phyloP scores from a whole-genome alignment of 2,888 invertebrate species.

The Limenitis camilla region DNA sequence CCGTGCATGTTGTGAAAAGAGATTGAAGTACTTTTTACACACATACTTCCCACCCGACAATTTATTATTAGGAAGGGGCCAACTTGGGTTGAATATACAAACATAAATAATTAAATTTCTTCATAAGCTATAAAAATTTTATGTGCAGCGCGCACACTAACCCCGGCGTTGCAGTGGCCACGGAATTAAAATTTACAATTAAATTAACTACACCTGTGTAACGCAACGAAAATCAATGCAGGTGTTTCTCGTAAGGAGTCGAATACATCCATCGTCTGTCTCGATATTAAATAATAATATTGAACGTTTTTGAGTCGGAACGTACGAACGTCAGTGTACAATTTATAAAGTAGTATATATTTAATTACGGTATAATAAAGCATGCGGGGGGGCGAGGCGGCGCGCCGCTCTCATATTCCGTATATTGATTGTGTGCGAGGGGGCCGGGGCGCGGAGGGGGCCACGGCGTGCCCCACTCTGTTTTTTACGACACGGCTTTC shows the following conservation, averaged over 20 bases:
- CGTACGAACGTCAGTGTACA: slow-evolving; percentile 53
- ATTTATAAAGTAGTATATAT: slow-evolving; percentile 70
- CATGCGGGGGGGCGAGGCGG: slow-evolving; percentile 73
- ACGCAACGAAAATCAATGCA: slow-evolving; percentile 29
- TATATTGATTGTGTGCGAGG: slow-evolving; percentile 76
- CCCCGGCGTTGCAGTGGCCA: slow-evolving; percentile 7
- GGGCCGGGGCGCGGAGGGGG: slow-evolving; percentile 72
- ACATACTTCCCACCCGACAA: slow-evolving; percentile 34
- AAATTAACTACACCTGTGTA: slow-evolving; percentile 25
- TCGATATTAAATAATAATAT: slow-evolving; percentile 23
- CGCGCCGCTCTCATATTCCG: slow-evolving; percentile 75
- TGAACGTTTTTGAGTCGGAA: slow-evolving; percentile 32
- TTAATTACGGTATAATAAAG: slow-evolving; percentile 75
- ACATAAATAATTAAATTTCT: slow-evolving; percentile 18
- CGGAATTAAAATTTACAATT: slow-evolving; percentile 20
- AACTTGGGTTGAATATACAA: slow-evolving; percentile 35
- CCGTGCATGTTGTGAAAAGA: slow-evolving; percentile 36
- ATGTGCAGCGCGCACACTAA: slow-evolving; percentile 5
- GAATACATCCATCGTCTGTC: slow-evolving; percentile 15
- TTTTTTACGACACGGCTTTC: slow-evolving; percentile 76
- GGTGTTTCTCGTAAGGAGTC: slow-evolving; percentile 21
- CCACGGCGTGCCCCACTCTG: slow-evolving; percentile 76
- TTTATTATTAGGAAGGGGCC: slow-evolving; percentile 48
- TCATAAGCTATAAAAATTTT: slow-evolving; percentile 20
- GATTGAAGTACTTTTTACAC: slow-evolving; percentile 40